Base-by-base conservation (phyloP, 2,113 vertebrate genomes). In the Pluvialis apricaria region DNA sequence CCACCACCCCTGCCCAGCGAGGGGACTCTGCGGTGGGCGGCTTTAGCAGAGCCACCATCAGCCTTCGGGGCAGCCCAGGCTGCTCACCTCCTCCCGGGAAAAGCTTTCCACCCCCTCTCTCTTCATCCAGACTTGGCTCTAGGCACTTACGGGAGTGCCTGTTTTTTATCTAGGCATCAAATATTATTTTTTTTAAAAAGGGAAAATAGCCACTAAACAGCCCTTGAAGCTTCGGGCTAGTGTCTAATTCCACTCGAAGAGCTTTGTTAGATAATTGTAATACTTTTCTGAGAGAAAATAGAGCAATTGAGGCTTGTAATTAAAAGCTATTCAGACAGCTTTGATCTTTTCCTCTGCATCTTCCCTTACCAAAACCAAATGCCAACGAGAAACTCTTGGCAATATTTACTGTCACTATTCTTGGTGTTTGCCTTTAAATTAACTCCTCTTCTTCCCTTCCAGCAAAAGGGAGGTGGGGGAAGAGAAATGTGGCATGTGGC, bases 281-380 rank as follows among this genome's bases (percentile, higher is more conserved):
- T 76, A 85, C 72, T 92, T 96, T 93, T 91, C 81, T 44, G 65
- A 47, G 87, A 85, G 84, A 92, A 95, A 95, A 96, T 86, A 89
- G 78, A 94, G 88, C 91, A 94, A 91, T 95, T 54, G 54, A 94
- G 55, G 70, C 73, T 91, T 8, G 11, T 93, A 92, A 94, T 97
- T 94, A 96, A 97, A 97, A 95, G 93, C 92, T 77, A 82, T 87
- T 88, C 94, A 91, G 66, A 54, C 82, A 82, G 78, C 93, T 94
- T 96, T 97, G 95, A 97, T 97, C 90, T 88, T 92, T 78, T 75
- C 49, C 38, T 82, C 81, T 54, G 47, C 75, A 69, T 92, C 55
- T 81, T 89, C 86, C 34, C 52, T 89, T 62, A 70, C 49, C 38
- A 72, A 80, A 76, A 52, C 29, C 75, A 89, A 95, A 92, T 45